Evolutionary conservation across 2,797 vertebrate genomes (phyloP), one percentile per base, ranked within the genome.

Genomic region (Arvicola amphibius): DNA sequence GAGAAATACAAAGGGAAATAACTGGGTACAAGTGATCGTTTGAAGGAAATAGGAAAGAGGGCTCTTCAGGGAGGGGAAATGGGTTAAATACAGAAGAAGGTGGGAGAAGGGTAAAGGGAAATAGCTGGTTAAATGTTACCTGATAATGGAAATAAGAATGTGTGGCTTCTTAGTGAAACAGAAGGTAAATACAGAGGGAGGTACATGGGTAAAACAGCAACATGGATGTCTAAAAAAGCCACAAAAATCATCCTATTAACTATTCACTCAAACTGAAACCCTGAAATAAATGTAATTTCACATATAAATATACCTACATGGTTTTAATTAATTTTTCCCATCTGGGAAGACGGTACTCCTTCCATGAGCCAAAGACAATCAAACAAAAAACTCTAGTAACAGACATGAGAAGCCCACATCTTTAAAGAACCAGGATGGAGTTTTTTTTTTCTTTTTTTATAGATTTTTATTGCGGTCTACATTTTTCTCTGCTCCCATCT

Each of bases 381-480:
- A 48, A 77, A 32, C 14, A 32, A 32, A 48, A 77, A 48, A 53
- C 43, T 14, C 74, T 14, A 32, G 7, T 32, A 29, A 8, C 8
- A 43, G 37, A 32, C 37, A 29, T 43, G 37, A 43, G 37, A 63
- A 83, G 32, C 19, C 19, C 25, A 0, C 0, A n/a, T n/a, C 43
- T 34, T 85, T 89, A 94, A 95, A 94, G 53, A 89, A 95, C 92
- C 48, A 85, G 32, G 69, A 97, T 69, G 16, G 71, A 73, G n/a
- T 94, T 95, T 65, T 6, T 17, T 53, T 1, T 95, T 65, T 16
- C 9, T 51, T 16, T 53, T 53, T 53, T 53, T 19, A 53, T 53
- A 53, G 53, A 53, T 53, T 53, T 53, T 53, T 53, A 53, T 53
- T 53, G 53, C 17, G 53, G 16, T 53, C 4, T 53, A 53, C 53